Evolutionary conservation across 1,140 invertebrate species (phyloP), one percentile per base, ranked within the genome.

Genomic region (Tetramorium alpestre): DNA sequence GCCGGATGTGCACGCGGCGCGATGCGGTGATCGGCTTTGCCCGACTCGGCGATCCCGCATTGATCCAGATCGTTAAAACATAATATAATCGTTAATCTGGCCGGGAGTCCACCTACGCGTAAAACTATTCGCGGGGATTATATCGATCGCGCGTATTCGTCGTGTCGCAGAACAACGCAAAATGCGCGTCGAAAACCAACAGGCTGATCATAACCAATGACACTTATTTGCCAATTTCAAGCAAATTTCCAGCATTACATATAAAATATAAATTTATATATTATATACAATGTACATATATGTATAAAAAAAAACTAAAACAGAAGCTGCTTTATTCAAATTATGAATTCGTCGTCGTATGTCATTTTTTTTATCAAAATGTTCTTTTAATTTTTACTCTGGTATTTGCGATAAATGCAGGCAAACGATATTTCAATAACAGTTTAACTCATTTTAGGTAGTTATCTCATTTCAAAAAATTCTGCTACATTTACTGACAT

Each of bases 71-170:
- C 86, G 72, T 85, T 90, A 81, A 90, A 88, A 90, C 70, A 75
- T 88, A 88, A 81, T 75, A 87, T 54, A 62, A 82, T 81, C 86
- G 88, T 60, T 90, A 88, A 91, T 91, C 89, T 85, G 60, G n/a
- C 75, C 78, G 70, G 13, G 64, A 51, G 58, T 47, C 58, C 84
- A 86, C 75, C 76, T 82, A 82, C 86, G 86, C 87, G 78, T 85
- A 82, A 88, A 90, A 90, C 86, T 82, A 88, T 88, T 90, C 76
- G 75, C 70, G 62, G 64, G 69, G 73, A 62, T 65, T 84, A 77
- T 76, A 90, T 90, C 88, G 88, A 90, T 85, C 80, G 85, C 56
- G 58, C 28, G 33, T 65, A 78, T 54, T 51, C 22, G 28, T 11
- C 25, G 47, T 64, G 49, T 82, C 51, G 54, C 51, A 41, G 6